These are phyloP conservation scores for Cosmia pyralina DNA, from an alignment of 2,888 invertebrate genomes.

Conservation along the genomic window DNA sequence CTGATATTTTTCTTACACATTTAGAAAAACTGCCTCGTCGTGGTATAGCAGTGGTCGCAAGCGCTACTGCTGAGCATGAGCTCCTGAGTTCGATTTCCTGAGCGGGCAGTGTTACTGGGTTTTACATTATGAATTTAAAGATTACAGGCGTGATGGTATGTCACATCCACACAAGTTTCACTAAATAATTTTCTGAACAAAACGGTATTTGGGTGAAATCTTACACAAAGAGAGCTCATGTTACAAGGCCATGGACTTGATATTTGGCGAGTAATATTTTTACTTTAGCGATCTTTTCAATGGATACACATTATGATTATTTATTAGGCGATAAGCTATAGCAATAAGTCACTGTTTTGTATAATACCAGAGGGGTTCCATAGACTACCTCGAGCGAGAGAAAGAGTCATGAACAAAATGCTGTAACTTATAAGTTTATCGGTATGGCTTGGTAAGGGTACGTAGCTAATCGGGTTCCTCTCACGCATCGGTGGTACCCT, in stretches of 20 bases:
- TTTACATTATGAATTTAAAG: too few relatives aligned
- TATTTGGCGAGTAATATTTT: slow-evolving; percentile 32
- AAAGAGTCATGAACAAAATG: not conserved
- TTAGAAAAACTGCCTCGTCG: too few relatives aligned
- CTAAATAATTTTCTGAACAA: not conserved
- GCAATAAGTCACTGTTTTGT: slow-evolving; percentile 2
- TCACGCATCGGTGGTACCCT: not conserved
- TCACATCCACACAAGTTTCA: too few relatives aligned
- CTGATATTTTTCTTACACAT: not conserved
- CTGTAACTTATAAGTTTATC: not conserved
- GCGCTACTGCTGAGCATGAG: too few relatives aligned
- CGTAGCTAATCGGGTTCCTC: not conserved
- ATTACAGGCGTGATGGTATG: too few relatives aligned
- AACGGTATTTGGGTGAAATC: slow-evolving; percentile 27
- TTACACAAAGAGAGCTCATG: slow-evolving; percentile 31
- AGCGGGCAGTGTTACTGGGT: too few relatives aligned
- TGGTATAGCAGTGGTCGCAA: too few relatives aligned
- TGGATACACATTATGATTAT: slow-evolving; percentile 11
- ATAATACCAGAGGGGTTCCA: not conserved
- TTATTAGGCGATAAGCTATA: slow-evolving; percentile 9
- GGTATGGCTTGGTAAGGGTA: not conserved
- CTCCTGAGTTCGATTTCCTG: too few relatives aligned
- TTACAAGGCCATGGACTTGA: slow-evolving; percentile 36
- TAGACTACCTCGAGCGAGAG: not conserved
- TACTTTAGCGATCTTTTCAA: slow-evolving; percentile 21